Evolutionary conservation across 2,888 invertebrate species (phyloP).

Genomic region (Microctonus brassicae): DNA sequence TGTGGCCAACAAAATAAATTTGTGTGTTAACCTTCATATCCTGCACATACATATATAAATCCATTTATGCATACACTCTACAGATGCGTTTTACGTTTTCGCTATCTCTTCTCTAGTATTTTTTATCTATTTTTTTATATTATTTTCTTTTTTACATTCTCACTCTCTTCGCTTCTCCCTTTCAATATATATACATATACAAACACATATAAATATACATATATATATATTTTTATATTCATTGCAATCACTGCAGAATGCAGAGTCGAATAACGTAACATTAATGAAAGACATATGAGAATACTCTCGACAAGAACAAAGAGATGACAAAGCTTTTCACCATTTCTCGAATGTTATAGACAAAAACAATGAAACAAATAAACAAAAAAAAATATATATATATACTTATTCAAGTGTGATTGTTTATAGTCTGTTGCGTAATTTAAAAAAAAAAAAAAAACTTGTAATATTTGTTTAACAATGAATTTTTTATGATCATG

Average conservation of each 20-base stretch:
- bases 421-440: neutral
- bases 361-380: neutral
- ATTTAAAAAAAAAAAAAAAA: neutral
- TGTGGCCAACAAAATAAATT: conserved; percentile 51
- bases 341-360: conserved; percentile 3
- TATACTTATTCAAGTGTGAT: neutral
- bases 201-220: neutral
- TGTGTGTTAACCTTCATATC: conserved; percentile 18
- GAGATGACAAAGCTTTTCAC: conserved; percentile 5
- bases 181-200: conserved; percentile 18
- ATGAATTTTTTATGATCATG: too few species aligned
- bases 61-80: neutral
- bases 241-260: conserved; percentile 1
- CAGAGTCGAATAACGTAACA: conserved; percentile 31
- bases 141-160: conserved; percentile 7
- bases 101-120: neutral
- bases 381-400: neutral
- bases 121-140: conserved; percentile 14
- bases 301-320: neutral
- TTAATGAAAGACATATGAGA: conserved; percentile 38
- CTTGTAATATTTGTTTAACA: too few species aligned
- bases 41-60: neutral
- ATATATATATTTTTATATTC: neutral
- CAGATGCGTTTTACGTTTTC: conserved; percentile 2
- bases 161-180: conserved; percentile 1